Evolutionary conservation across 37 sponge, comb jelly and placozoan genomes (phyloP).

Genomic region (Geodia barretti): DNA sequence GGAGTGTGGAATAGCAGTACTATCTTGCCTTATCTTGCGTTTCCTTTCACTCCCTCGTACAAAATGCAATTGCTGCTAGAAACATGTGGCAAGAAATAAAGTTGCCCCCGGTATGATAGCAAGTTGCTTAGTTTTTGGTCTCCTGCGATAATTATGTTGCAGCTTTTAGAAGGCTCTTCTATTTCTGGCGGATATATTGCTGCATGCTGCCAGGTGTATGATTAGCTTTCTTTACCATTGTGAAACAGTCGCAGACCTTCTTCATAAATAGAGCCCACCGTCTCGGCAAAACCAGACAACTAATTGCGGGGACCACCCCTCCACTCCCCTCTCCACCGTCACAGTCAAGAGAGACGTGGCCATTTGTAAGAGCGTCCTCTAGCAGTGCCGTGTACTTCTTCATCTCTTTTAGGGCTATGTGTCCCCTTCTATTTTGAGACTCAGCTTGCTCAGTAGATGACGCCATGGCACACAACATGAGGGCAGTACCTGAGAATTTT

Average conservation of each 20-base stretch:
- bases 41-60: no score
- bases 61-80: no score
- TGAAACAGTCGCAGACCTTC: not conserved
- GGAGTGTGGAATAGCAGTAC: no score
- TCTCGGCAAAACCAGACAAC: not conserved
- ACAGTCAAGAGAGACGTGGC: not conserved
- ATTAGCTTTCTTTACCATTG: no score
- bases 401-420: not conserved
- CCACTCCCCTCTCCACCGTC: not conserved
- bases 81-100: no score
- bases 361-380: not conserved
- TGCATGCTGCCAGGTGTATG: no score
- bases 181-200: no score
- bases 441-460: not conserved
- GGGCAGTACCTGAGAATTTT: not conserved
- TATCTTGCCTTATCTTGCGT: no score
- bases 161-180: no score
- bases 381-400: not conserved
- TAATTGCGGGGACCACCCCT: not conserved
- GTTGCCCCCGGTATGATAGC: no score
- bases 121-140: no score
- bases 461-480: not conserved
- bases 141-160: no score
- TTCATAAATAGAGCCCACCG: not conserved
- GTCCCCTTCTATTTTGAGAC: not conserved